Conservation (phyloP, 2,888 invertebrate species). For the Tiphia femorata region DNA sequence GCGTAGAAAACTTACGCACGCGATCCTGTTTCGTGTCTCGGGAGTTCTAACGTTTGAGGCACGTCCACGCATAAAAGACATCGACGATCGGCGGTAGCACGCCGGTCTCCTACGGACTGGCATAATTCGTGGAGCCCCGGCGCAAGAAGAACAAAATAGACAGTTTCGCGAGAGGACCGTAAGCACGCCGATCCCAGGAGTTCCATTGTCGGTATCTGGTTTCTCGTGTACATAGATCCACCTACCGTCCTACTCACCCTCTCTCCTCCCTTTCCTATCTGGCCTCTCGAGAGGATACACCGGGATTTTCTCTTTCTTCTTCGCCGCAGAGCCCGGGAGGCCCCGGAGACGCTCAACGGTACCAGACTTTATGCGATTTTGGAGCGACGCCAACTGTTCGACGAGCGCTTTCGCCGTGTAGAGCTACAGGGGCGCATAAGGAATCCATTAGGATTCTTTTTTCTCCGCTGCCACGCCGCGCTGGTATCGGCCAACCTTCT, state of each 20-base stretch:
- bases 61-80: no score
- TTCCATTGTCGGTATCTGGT: background rate
- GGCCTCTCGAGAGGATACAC: background rate
- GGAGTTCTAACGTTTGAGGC: no score
- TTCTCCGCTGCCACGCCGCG: no score
- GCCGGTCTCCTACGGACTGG: no score
- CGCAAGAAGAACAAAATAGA: no score
- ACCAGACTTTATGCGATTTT: constrained; percentile 45
- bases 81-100: no score
- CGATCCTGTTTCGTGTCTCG: no score
- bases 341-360: constrained; percentile 30
- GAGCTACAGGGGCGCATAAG: constrained; percentile 24
- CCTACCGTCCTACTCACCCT: no score
- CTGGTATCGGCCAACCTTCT: no score
- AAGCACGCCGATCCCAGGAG: background rate
- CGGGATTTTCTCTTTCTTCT: constrained; percentile 25
- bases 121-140: no score
- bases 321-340: constrained; percentile 7
- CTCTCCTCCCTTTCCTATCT: no score
- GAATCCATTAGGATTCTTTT: constrained; percentile 33
- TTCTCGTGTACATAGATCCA: constrained; percentile 1
- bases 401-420: constrained; percentile 26
- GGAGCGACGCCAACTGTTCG: constrained; percentile 45
- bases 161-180: background rate
- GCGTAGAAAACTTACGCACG: no score